phyloP scores from a whole-genome alignment of 2,797 vertebrate genomes.

The Tamandua tetradactyla region DNA sequence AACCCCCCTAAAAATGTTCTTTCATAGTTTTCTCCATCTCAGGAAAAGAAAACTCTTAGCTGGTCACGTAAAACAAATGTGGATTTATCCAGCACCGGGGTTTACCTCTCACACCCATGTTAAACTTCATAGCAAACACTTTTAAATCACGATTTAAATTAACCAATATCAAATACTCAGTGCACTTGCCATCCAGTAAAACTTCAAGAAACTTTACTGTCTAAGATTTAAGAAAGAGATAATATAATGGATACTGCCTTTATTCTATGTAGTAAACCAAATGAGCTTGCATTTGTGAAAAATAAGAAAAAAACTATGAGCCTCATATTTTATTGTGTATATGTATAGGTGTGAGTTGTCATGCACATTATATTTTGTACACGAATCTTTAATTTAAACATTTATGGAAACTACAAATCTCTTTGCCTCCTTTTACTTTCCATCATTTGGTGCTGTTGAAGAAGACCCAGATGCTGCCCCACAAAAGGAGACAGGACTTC shows the following conservation, averaged over 20 bases:
- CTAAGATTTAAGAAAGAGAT: neutral
- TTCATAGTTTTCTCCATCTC: neutral
- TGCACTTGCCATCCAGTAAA: neutral
- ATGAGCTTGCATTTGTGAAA: neutral
- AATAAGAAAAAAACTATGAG: neutral
- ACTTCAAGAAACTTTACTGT: neutral
- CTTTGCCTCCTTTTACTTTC: neutral
- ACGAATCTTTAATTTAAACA: neutral
- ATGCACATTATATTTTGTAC: neutral
- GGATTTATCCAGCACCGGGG: neutral
- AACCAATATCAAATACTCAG: neutral
- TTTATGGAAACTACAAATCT: neutral
- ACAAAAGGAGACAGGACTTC: neutral
- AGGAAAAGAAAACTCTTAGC: neutral
- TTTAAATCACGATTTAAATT: neutral
- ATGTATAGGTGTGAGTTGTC: rapidly evolving
- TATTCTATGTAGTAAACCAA: neutral
- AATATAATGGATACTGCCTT: neutral
- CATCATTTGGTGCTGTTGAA: conserved; percentile 13
- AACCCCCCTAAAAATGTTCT: neutral
- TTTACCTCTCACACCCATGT: neutral
- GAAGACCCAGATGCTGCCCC: conserved; percentile 52
- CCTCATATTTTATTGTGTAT: neutral
- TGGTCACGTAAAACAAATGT: neutral
- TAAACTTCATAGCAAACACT: neutral